Conservation (phyloP, 2,797 vertebrate genomes). For the Aulostomus chinensis region DNA sequence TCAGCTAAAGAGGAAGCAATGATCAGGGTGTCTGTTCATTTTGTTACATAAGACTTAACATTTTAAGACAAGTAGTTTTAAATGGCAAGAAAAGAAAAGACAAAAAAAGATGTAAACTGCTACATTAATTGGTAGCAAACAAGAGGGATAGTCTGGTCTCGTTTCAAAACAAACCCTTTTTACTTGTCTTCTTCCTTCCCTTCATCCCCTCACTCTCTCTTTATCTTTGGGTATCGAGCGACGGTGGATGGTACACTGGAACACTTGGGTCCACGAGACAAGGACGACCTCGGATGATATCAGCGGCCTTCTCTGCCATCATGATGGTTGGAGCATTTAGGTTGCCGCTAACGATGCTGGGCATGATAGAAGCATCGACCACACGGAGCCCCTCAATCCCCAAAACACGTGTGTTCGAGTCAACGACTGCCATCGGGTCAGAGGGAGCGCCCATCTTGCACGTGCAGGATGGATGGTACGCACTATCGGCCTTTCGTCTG, state of each 20-base stretch:
- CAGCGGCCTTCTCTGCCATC: constrained; percentile 95
- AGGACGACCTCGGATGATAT: constrained; percentile 87
- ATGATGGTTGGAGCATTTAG: constrained; percentile 96
- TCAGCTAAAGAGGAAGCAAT: too few relatives aligned
- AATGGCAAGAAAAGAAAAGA: too few relatives aligned
- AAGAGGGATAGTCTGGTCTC: too few relatives aligned
- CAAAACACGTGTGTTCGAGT: constrained; percentile 85
- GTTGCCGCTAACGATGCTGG: constrained; percentile 95
- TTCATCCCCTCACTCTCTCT: background rate
- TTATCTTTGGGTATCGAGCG: constrained; percentile 84
- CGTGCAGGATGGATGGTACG: constrained; percentile 96
- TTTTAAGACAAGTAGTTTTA: background rate
- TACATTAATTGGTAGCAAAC: too few relatives aligned
- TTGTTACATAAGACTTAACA: background rate
- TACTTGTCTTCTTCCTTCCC: too few relatives aligned
- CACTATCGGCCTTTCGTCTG: constrained; percentile 89
- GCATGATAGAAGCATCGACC: constrained; percentile 97
- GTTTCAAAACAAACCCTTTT: too few relatives aligned
- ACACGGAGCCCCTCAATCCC: constrained; percentile 89
- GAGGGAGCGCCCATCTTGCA: constrained; percentile 93
- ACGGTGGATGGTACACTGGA: constrained; percentile 86
- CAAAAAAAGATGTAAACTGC: too few relatives aligned
- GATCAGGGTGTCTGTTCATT: background rate
- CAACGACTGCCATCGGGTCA: constrained; percentile 87
- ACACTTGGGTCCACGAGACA: constrained; percentile 78